These are phyloP conservation scores for Zonitis immaculata DNA, from an alignment of 2,888 invertebrate genomes.

Conservation along the genomic window DNA sequence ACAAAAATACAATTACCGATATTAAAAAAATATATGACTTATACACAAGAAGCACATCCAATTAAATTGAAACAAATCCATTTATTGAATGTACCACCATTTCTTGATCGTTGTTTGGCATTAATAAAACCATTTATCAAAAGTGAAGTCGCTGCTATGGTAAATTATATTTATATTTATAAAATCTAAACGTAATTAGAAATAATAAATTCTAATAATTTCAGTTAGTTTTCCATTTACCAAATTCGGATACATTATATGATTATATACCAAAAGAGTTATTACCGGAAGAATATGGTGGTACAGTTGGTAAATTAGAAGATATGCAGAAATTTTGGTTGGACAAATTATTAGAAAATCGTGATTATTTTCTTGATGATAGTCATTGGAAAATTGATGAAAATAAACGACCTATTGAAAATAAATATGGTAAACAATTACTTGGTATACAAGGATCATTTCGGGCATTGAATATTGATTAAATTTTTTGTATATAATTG, in stretches of 20 bases:
- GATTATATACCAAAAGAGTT: slow-evolving; percentile 61
- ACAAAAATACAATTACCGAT: slow-evolving; percentile 60
- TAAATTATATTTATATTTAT: no score
- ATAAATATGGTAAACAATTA: slow-evolving; percentile 36
- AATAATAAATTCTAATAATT: slow-evolving; percentile 26
- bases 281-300: slow-evolving; percentile 66
- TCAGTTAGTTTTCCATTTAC: slow-evolving; percentile 66
- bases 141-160: slow-evolving; percentile 62
- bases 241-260: slow-evolving; percentile 60
- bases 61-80: slow-evolving; percentile 63
- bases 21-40: slow-evolving; percentile 66
- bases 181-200: no score
- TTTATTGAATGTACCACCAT: slow-evolving; percentile 60
- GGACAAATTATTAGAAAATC: slow-evolving; percentile 56
- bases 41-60: slow-evolving; percentile 69
- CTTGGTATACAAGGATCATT: slow-evolving; percentile 55
- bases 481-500: slow-evolving; percentile 18
- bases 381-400: slow-evolving; percentile 60
- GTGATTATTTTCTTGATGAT: slow-evolving; percentile 53
- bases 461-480: slow-evolving; percentile 56
- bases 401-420: slow-evolving; percentile 44
- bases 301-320: slow-evolving; percentile 57
- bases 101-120: slow-evolving; percentile 59
- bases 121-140: slow-evolving; percentile 64
- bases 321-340: slow-evolving; percentile 61